These are phyloP conservation scores for Pseudopipra pipra DNA, from an alignment of 2,113 vertebrate species.

Conservation along the genomic window DNA sequence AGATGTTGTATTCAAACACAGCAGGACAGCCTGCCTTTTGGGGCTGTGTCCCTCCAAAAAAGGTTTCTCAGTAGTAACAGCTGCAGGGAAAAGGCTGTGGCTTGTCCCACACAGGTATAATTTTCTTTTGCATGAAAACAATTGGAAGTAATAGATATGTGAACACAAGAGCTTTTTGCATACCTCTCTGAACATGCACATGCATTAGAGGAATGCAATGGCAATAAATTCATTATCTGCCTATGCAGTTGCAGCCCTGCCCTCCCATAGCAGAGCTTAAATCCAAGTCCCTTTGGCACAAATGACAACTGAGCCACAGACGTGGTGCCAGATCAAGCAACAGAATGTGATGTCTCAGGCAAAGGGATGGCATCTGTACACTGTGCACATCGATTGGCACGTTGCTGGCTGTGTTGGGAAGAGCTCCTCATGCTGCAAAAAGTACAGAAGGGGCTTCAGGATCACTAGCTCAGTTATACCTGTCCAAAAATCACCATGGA, in stretches of 20 bases:
- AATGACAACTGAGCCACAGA: neutral
- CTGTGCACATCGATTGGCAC: rapidly evolving
- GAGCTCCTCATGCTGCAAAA: neutral
- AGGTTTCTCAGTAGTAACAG: neutral
- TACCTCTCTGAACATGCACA: neutral
- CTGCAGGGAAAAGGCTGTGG: neutral
- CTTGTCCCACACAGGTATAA: neutral
- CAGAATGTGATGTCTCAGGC: rapidly evolving
- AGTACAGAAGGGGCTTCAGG: neutral
- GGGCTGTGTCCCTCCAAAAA: neutral
- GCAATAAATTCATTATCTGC: neutral
- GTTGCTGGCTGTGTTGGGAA: neutral
- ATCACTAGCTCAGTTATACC: neutral
- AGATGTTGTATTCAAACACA: neutral
- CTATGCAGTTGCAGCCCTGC: neutral
- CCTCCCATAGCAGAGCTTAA: neutral
- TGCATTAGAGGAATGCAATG: neutral
- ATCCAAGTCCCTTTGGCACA: neutral
- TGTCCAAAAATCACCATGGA: rapidly evolving
- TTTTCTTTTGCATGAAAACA: neutral
- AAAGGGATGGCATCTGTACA: rapidly evolving
- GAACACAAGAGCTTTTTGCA: neutral
- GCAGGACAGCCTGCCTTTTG: neutral
- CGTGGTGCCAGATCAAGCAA: neutral
- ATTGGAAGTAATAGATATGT: neutral